Base-by-base conservation (phyloP, 2,888 invertebrate species). In the Pemphredon lugubris region DNA sequence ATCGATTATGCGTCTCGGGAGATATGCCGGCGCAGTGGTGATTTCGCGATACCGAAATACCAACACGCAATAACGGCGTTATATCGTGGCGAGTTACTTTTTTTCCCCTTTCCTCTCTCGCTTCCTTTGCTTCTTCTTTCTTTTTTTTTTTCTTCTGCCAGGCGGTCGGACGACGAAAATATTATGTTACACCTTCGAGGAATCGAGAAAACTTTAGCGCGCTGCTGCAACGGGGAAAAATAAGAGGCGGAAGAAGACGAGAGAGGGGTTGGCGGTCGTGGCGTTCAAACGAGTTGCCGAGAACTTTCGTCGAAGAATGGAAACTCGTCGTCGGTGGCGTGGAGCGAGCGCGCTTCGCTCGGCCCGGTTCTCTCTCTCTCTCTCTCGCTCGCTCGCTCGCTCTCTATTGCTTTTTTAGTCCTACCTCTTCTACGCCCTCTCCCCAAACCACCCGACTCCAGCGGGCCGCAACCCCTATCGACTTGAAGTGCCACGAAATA, bases 241-340 rank as follows among this genome's bases (percentile, higher is more conserved):
- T 66, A 67, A 70, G 64, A 59, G 54, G 47, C 54, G 60, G 63
- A 73, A 67, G 59, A 75, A 67, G 77, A 71, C 47, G 40, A 72
- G 65, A 66, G 76, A 7, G 26, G 73, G 65, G 68, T 75, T 67
- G 72, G 70, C 67, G 77, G 74, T 70, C 73, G 79, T 79, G 77
- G 80, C 74, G 83, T 82, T 83, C 81, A 76, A 85, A 86, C 85
- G 86, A 87, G 86, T 87, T 86, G 82, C 74, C 74, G 69, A 68
- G 81, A 86, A 86, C 76, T 85, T 84, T 76, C 47, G 77, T 63
- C 79, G 82, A 84, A 85, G 86, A 84, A 84, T 81, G 75, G 81
- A 81, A 83, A 83, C 84, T 83, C 81, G 71, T 69, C 74, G 74
- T 73, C 50, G 45, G 16, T 30, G 21, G 50, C 57, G 75, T 72